Base-by-base conservation (phyloP, 1,140 invertebrate species). In the Melipona quadrifasciata region DNA sequence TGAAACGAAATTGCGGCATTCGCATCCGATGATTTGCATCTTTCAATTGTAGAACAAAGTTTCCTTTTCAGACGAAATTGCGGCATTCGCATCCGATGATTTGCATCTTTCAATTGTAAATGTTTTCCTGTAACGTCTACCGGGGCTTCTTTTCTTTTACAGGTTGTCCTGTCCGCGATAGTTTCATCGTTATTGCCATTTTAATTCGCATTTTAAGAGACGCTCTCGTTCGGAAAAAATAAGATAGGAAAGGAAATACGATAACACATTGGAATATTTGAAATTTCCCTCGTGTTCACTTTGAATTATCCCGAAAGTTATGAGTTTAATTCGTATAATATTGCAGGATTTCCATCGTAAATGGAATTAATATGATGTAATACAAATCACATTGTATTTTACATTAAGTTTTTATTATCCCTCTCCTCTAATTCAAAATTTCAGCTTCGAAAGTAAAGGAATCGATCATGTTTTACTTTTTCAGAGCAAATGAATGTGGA, bases 41-140 rank as follows among this genome's bases (percentile, higher is more conserved):
- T 53, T 53, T 72, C 47, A 72, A 53, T 71, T 71, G 70, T 47
- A 71, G n/a, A n/a, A n/a, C n/a, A n/a, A n/a, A n/a, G n/a, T n/a
- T n/a, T 72, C 47, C 70, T 47, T 72, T 51, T 21, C 51, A 27
- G n/a, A 47, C 53, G 71, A 72, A 72, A 72, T 53, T 51, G n/a
- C 47, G 14, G 10, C 53, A 27, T 53, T 51, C 47, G 39, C 39
- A 16, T 27, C 24, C 47, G 17, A 51, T 47, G 17, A 10, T 47
- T 72, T 17, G n/a, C 6, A 19, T 51, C n/a, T 53, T 53, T 72
- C 47, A 72, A 53, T 71, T 71, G 70, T 47, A 71, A 47, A 47
- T 47, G 39, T 47, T 17, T 47, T n/a, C 39, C 34, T 24, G 21
- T 4, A 24, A 71, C 68, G 34, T 47, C 12, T 71, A 47, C 17